phyloP scores from a whole-genome alignment of 2,113 vertebrate species.

The Apistogramma diplotaenia region DNA sequence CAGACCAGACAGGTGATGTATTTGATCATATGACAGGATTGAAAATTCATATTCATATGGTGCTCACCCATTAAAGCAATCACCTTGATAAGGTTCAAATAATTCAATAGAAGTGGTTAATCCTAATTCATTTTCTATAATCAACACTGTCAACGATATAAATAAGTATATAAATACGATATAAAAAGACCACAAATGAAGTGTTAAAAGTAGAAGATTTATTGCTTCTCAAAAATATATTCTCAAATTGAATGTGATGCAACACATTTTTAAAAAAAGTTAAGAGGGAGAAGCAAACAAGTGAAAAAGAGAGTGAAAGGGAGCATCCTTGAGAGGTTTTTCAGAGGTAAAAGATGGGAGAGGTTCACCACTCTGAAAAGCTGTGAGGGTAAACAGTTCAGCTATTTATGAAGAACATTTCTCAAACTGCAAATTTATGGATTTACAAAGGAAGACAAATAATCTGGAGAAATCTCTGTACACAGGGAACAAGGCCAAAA shows the following conservation, averaged over 20 bases:
- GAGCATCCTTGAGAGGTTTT: background rate
- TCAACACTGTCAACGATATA: no score
- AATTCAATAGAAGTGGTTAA: background rate
- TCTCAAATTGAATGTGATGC: background rate
- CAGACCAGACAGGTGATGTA: constrained; percentile 28
- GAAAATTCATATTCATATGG: constrained; percentile 24
- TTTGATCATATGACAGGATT: constrained; percentile 24
- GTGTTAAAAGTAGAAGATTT: background rate
- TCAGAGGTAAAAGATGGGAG: background rate
- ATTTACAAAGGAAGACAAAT: background rate
- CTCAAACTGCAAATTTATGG: background rate
- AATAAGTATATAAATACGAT: no score
- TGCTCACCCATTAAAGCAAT: constrained; percentile 6
- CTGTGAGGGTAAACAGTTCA: background rate
- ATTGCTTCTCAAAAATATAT: background rate
- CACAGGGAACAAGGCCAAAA: background rate
- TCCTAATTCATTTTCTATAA: background rate
- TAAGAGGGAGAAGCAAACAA: background rate
- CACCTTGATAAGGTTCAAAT: constrained; percentile 15
- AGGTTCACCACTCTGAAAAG: background rate
- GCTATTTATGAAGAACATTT: background rate
- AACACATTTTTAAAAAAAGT: background rate
- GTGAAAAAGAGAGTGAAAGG: background rate
- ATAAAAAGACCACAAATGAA: background rate
- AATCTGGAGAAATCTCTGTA: background rate